Base-by-base conservation (phyloP, 1,140 invertebrate species). In the Popillia japonica region DNA sequence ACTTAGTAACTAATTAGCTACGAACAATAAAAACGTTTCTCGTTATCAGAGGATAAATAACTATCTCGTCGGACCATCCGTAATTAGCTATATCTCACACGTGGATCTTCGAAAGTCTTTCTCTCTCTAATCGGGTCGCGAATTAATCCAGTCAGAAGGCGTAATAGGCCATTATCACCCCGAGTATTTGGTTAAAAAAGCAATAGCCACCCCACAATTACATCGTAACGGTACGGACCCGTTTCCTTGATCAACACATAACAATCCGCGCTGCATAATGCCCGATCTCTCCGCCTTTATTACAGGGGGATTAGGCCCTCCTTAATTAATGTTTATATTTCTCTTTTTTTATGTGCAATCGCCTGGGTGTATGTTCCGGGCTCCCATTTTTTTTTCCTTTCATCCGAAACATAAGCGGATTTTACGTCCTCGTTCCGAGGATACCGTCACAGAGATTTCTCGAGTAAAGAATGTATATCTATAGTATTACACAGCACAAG, bases 101-200 rank as follows among this genome's bases (percentile, higher is more conserved):
- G 34, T 74, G 72, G n/a, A 74, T 40, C 17, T 74, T 41, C 72
- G 41, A 34, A 42, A 74, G 22, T 27, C 8, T n/a, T 34, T 68
- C 61, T 68, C 20, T 20, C 34, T 40, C 72, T 74, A 74, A 74
- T 40, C 55, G 59, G 44, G 73, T 72, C 22, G 78, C 48, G 83
- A 85, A 85, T 84, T 85, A 85, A 85, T 85, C 84, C 83, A 85
- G 83, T 83, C 83, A 83, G 83, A 78, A 78, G 81, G 83, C 80
- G 82, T 85, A 84, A 83, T 84, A 77, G 81, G 81, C 84, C 78
- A 83, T 85, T 85, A 83, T 85, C 84, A 81, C 84, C 84, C 84
- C 80, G 81, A 81, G 83, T 85, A 85, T 85, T 85, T 85, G 84
- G 84, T 85, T 85, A 85, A 85, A 85, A 85, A 85, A 85, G 84